Base-by-base conservation (phyloP, 2,113 vertebrate genomes). In the Phyllopteryx taeniolatus region DNA sequence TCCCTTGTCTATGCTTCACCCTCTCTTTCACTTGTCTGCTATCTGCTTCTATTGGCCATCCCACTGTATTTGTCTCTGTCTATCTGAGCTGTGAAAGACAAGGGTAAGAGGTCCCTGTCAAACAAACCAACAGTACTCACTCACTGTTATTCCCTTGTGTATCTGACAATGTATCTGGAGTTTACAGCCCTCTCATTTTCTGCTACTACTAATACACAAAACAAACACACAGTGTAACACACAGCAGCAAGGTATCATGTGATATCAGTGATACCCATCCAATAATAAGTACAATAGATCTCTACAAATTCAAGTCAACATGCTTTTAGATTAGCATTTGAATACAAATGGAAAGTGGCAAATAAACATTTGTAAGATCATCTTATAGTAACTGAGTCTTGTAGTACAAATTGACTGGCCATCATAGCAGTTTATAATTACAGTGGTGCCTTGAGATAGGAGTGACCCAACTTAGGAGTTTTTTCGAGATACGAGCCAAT, bases 21-120 rank as follows among this genome's bases (percentile, higher is more conserved):
- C 73, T 67, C 64, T 81, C 78, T 76, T 86, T 85, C 81, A 69
- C 78, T 85, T 72, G 51, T 80, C 75, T 75, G 71, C 79, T 89
- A 87, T 90, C 86, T 75, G 72, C 78, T 81, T 88, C 83, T 82
- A 83, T 87, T 86, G 88, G 82, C 82, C 86, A 78, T 85, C 81
- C 75, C 47, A 39, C 67, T 84, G 84, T 85, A 85, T 88, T 86
- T 88, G 85, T 90, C 88, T 91, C 82, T 82, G 78, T 87, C 81
- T 89, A 85, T 89, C 88, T 71, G 83, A 89, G 88, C 86, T 88
- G 88, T 82, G 88, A 83, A 86, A 87, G 88, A 91, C 90, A 80
- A 82, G 85, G 88, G 86, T 89, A 88, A 91, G 90, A 91, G 90
- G 90, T 90, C 86, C 82, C 86, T 91, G 90, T 90, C 90, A 90